phyloP scores from a whole-genome alignment of 2,888 invertebrate species.

The Physocephala rufipes region DNA sequence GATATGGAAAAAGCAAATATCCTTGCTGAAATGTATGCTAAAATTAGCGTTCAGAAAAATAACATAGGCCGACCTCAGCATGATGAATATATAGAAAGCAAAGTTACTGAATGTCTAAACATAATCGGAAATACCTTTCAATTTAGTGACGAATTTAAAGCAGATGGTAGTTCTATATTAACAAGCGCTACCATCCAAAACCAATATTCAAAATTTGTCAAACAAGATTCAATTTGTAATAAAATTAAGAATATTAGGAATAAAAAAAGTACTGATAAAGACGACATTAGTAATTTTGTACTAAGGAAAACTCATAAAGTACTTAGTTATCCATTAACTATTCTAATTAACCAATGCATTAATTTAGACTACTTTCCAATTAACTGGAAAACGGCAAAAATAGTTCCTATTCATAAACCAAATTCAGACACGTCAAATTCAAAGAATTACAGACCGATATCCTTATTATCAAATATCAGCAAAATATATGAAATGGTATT shows the following conservation, averaged over 20 bases:
- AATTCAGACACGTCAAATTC: neutral
- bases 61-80: too few relatives aligned
- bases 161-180: too few relatives aligned
- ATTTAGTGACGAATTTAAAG: too few relatives aligned
- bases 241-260: neutral
- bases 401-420: neutral
- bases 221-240: neutral
- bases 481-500: conserved; percentile 1
- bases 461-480: conserved; percentile 1
- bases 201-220: neutral
- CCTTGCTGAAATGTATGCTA: neutral
- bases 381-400: conserved; percentile 1
- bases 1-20: neutral
- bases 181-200: too few relatives aligned
- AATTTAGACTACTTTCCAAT: conserved; percentile 9
- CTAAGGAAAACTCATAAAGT: neutral
- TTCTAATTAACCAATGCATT: conserved; percentile 6
- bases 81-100: too few relatives aligned
- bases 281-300: neutral
- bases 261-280: conserved; percentile 8
- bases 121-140: too few relatives aligned
- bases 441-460: conserved; percentile 1
- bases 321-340: neutral
- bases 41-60: too few relatives aligned
- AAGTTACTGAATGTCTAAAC: too few relatives aligned